Conservation (phyloP, 53 echinoderm and acorn worm species). For the Glandiceps talaboti region DNA sequence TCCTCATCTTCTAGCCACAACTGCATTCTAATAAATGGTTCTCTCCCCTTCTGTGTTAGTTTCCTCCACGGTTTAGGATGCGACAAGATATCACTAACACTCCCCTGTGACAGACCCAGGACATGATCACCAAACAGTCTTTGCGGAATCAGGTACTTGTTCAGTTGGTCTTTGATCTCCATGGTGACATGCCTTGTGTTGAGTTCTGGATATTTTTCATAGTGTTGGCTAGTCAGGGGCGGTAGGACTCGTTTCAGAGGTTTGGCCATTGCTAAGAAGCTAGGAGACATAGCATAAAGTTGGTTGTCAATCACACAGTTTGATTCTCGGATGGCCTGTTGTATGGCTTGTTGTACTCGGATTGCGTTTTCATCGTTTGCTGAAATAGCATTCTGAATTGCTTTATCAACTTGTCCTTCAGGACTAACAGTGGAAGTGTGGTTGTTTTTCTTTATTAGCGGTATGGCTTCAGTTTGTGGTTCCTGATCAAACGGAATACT, state of each 20-base stretch:
- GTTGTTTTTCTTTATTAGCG: background rate
- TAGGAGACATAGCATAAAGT: background rate
- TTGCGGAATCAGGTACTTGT: constrained; percentile 70
- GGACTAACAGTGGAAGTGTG: background rate
- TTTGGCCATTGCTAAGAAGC: background rate
- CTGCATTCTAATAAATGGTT: constrained; percentile 93
- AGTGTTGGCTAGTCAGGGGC: constrained; percentile 51
- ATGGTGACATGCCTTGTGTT: constrained; percentile 71
- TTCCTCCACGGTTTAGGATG: constrained; percentile 88
- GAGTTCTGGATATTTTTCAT: constrained; percentile 49
- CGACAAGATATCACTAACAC: constrained; percentile 90
- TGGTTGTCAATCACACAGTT: background rate
- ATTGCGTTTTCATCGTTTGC: background rate
- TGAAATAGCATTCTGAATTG: background rate
- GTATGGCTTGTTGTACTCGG: background rate
- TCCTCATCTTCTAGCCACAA: constrained; percentile 75
- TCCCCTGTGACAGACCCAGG: constrained; percentile 90
- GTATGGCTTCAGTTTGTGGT: background rate
- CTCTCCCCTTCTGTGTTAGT: constrained; percentile 74
- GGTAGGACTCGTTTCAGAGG: constrained; percentile 25
- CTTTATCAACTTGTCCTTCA: background rate
- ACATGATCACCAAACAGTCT: constrained; percentile 83
- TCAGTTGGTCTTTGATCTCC: constrained; percentile 67
- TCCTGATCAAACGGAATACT: background rate
- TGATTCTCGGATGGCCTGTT: background rate